phyloP scores from a whole-genome alignment of 1,140 invertebrate genomes.

The Drosophila arizonae region DNA sequence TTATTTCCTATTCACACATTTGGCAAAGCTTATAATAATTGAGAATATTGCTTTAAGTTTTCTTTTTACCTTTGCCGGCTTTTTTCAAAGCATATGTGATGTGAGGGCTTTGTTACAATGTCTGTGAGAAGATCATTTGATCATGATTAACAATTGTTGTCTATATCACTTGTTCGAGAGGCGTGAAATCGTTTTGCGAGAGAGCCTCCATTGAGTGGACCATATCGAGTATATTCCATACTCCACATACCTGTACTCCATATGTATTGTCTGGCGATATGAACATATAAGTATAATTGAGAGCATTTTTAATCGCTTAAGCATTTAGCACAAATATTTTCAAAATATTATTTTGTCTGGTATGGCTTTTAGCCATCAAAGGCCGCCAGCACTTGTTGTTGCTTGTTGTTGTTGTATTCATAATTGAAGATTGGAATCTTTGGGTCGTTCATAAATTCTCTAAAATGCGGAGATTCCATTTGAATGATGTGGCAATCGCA shows the following conservation, averaged over 20 bases:
- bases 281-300: conserved; percentile 42
- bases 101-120: conserved; percentile 5
- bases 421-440: conserved; percentile 68
- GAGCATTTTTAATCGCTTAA: conserved; percentile 48
- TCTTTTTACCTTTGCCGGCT: conserved; percentile 42
- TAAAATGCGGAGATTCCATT: conserved; percentile 58
- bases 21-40: conserved; percentile 12
- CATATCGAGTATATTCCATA: conserved; percentile 58
- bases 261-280: conserved; percentile 39
- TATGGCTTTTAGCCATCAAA: conserved; percentile 24
- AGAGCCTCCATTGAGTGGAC: conserved; percentile 3
- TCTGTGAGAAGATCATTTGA: conserved; percentile 43
- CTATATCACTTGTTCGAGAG: conserved; percentile 56
- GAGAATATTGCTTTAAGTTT: conserved; percentile 3
- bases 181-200: conserved; percentile 71
- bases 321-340: conserved; percentile 50
- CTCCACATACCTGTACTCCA: conserved; percentile 42
- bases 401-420: conserved; percentile 32
- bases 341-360: conserved; percentile 9
- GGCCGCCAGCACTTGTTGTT: conserved; percentile 25
- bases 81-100: conserved; percentile 5
- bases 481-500: conserved; percentile 39
- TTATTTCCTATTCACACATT: neutral
- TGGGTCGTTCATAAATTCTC: conserved; percentile 58
- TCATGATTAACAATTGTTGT: conserved; percentile 76